Base-by-base conservation (phyloP, 2,888 invertebrate species). In the Callyntrura guangdongensis region DNA sequence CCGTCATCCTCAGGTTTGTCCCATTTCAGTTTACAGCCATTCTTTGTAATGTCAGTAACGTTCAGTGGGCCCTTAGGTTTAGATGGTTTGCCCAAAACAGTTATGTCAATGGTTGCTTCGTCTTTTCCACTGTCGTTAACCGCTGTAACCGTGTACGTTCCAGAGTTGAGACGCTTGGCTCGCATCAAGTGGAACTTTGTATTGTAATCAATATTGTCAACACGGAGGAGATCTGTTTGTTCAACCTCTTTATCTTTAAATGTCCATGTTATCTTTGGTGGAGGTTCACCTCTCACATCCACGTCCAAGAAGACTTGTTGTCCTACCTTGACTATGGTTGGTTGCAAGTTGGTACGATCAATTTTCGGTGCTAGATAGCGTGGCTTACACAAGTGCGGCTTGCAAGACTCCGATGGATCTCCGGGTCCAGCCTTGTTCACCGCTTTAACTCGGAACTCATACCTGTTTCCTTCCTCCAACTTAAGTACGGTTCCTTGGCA, bases 1-100 rank as follows among this genome's bases (percentile, higher is more conserved):
- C 99, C 99, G 94, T 99, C 99, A 94, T 99, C 99, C 94, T 98
- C 98, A 0, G 99, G 99, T 95, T 98, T 98, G 95, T 98, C 97
- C 99, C 99, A 99, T 20, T 96, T 96, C n/a, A 98, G 96, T 95
- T 98, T 98, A 95, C 98, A 98, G 89, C 97, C 97, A 92, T 97
- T 97, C 25, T 98, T 97, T 86, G 97, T 97, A 11, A 98, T 96
- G 94, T 98, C 98, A 2, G 96, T 96, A 5, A 98, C 98, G 94
- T 98, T 97, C 93, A 99, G 95, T 11, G 99, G 99, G 72, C 99
- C 99, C 95, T 98, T 97, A 45, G 99, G 99, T 92, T 97, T 95
- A 85, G 96, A 96, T 25, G 99, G 99, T 95, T 97, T 97, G 95
- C 97, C 97, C 56, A 98, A 96, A 12, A 99, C 98, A 22, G 97